Base-by-base conservation (phyloP, 2,797 vertebrate species). In the Pseudotriccus pelzelni region DNA sequence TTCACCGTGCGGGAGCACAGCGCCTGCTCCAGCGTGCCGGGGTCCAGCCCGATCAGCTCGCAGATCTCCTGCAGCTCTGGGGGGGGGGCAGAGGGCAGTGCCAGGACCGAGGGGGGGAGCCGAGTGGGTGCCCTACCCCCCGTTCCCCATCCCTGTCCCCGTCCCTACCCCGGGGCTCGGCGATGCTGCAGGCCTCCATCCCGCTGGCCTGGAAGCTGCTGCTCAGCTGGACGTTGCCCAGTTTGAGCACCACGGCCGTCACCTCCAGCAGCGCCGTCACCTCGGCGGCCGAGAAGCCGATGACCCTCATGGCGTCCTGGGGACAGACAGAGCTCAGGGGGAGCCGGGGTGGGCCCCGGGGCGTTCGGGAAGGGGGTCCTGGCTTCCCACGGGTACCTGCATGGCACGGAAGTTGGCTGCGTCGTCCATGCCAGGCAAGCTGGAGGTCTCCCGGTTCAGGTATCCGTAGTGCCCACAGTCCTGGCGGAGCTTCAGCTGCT, bases 1-100 rank as follows among this genome's bases (percentile, higher is more conserved):
- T 98, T 97, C 95, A 98, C 96, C 4, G 98, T 98, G 76, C 98
- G 98, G 21, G 96, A 97, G 82, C 98, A 98, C 84, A 98, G 92
- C 12, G 98, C 98, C 92, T 10, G 97, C 79, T 98, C 98, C 63
- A 98, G 75, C 13, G 64, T 25, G 13, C 43, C 0, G 9, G 97
- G 63, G 14, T 97, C 95, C 94, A 98, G 89, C 47, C 95, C 63
- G 64, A 98, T 91, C 60, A 98, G 80, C 73, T 97, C 47, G 6
- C 97, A 96, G 83, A 98, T 97, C 93, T 98, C 98, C 25, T 14
- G 92, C 41, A 98, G 14, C 75, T 87, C 98, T 98, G 90, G 0
- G 14, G 90, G 0, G 14, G 0, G 14, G 9, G 64, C 25, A 84
- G 6, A 62, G 1, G 1, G 68, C 0, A 0, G 7, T 36, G 46